A percentile compares a stretch with the other conserved stretches of the same genome.
phyloP scores from a whole-genome alignment of 2,797 vertebrate species.

The Octomys mimax region DNA sequence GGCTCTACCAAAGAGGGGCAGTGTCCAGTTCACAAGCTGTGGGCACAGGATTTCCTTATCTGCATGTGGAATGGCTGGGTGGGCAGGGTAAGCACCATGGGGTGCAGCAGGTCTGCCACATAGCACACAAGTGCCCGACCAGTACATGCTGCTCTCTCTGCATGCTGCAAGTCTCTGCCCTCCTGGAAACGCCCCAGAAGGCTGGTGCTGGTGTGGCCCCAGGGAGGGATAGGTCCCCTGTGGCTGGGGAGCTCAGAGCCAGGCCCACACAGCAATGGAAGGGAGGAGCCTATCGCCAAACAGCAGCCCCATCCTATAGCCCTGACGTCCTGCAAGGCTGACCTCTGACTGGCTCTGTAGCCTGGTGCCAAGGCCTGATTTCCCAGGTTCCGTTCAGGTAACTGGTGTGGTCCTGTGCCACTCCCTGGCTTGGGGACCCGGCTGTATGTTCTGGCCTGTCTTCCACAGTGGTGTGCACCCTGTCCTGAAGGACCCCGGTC shows the following conservation, averaged over 20 bases:
- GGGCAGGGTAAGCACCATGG: neutral
- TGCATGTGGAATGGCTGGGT: neutral
- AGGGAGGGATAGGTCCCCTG: neutral
- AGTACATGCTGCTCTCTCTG: neutral
- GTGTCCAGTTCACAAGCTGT: neutral
- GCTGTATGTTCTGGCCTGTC: neutral
- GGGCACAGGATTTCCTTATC: neutral
- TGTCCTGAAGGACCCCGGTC: neutral
- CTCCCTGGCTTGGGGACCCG: neutral
- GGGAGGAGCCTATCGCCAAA: too few relatives aligned
- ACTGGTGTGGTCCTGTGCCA: neutral
- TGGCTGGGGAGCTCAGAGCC: neutral
- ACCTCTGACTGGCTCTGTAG: neutral
- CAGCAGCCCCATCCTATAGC: neutral
- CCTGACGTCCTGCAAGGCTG: neutral
- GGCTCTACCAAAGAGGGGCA: neutral
- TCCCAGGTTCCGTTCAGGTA: neutral
- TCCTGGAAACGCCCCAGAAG: neutral
- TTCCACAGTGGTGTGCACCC: accelerated
- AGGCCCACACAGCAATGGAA: neutral
- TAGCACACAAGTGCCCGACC: neutral
- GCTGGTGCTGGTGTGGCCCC: neutral
- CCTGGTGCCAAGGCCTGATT: neutral
- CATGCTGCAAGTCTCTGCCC: neutral
- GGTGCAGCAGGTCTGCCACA: neutral